Conservation (phyloP, 2,113 vertebrate genomes). For the Otocyon megalotis region DNA sequence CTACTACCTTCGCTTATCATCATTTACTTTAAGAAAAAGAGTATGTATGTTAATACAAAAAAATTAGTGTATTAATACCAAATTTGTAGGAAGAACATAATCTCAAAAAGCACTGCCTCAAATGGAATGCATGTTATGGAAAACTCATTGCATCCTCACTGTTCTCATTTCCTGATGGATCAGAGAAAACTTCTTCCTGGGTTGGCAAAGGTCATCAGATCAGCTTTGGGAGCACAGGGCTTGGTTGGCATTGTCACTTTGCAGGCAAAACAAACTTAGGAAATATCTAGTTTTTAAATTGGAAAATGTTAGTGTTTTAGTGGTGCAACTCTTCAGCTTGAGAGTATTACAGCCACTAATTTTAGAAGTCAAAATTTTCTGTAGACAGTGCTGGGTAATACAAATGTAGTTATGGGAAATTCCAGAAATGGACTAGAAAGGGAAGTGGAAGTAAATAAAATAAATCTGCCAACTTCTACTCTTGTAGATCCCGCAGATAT, state of each 20-base stretch:
- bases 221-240: neutral
- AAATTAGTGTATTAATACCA: neutral
- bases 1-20: neutral
- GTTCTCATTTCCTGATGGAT: neutral
- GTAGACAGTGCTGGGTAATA: neutral
- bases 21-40: neutral
- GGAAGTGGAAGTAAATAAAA: constrained; percentile 19
- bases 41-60: neutral
- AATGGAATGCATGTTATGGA: constrained; percentile 15
- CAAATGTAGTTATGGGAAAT: constrained; percentile 11
- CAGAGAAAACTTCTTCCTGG: neutral
- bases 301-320: neutral
- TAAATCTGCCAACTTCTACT: neutral
- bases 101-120: neutral
- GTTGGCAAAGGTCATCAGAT: neutral
- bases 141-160: neutral
- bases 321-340: neutral
- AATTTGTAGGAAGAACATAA: constrained; percentile 14
- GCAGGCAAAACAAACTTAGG: neutral
- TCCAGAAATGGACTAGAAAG: constrained; percentile 24
- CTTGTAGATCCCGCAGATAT: neutral
- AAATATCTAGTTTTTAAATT: constrained; percentile 7
- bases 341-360: neutral
- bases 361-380: constrained; percentile 40
- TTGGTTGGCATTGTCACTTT: neutral